phyloP scores from a whole-genome alignment of 2,113 vertebrate genomes.

The Dasypus novemcinctus region DNA sequence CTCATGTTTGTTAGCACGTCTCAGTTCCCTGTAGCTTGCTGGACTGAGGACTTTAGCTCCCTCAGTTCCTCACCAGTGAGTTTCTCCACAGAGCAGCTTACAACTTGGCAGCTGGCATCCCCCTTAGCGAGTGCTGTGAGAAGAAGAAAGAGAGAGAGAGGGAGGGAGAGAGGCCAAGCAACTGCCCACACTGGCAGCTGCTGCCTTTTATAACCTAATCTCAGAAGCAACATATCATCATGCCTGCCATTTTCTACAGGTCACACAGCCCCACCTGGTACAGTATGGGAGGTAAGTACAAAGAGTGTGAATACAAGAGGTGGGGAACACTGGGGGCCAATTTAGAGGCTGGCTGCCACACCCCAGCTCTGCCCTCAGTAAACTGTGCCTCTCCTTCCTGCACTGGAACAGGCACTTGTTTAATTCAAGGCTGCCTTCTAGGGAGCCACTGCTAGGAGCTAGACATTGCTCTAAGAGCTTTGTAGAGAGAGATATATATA shows the following conservation, averaged over 20 bases:
- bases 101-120: background rate
- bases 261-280: background rate
- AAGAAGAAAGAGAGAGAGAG: background rate
- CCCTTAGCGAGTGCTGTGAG: background rate
- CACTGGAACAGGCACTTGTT: background rate
- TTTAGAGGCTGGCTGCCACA: background rate
- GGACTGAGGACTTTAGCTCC: background rate
- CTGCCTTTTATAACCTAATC: background rate
- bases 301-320: background rate
- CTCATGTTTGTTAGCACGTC: background rate
- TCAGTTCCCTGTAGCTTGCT: background rate
- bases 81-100: background rate
- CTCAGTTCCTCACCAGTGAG: too few relatives aligned
- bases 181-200: background rate
- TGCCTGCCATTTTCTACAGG: background rate
- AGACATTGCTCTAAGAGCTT: background rate
- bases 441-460: background rate
- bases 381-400: background rate
- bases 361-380: background rate
- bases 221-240: background rate
- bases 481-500: too few relatives aligned
- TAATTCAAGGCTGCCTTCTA: slow-evolving; percentile 21
- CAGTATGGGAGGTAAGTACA: background rate
- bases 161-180: too few relatives aligned
- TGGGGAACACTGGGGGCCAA: background rate